phyloP scores from a whole-genome alignment of 2,113 vertebrate species.

The Himantopus leucocephalus region DNA sequence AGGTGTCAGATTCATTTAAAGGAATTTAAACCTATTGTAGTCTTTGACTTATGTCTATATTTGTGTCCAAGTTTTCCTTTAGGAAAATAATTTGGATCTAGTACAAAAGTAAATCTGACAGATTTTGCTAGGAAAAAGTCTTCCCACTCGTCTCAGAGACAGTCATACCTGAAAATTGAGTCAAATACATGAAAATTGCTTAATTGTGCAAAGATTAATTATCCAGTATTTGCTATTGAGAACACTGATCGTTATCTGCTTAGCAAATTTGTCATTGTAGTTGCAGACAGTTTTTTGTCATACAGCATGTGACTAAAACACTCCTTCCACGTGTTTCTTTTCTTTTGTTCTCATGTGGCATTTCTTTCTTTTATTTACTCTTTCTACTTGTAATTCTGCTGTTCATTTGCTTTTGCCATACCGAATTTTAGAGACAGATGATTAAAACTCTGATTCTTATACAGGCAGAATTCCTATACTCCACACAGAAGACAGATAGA shows the following conservation, averaged over 20 bases:
- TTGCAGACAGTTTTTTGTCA: not conserved
- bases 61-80: not conserved
- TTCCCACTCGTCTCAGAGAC: not conserved
- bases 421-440: not conserved
- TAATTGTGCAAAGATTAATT: not conserved
- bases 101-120: not conserved
- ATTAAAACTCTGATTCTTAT: constrained; percentile 3
- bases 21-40: not conserved
- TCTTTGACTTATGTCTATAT: not conserved
- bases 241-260: not conserved
- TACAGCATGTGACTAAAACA: not conserved
- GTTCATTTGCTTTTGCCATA: not conserved
- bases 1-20: not conserved
- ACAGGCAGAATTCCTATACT: not conserved
- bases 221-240: not conserved
- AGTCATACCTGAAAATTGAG: not conserved
- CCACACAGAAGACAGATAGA: not conserved
- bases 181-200: not conserved
- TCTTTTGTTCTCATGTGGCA: not conserved
- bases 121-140: not conserved
- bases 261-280: not conserved
- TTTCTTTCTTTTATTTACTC: not conserved
- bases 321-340: not conserved
- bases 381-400: not conserved
- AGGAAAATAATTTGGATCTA: not conserved